Evolutionary conservation across 2,797 vertebrate genomes (phyloP), one percentile per base, ranked within the genome.

Genomic region (Brachymystax lenok): DNA sequence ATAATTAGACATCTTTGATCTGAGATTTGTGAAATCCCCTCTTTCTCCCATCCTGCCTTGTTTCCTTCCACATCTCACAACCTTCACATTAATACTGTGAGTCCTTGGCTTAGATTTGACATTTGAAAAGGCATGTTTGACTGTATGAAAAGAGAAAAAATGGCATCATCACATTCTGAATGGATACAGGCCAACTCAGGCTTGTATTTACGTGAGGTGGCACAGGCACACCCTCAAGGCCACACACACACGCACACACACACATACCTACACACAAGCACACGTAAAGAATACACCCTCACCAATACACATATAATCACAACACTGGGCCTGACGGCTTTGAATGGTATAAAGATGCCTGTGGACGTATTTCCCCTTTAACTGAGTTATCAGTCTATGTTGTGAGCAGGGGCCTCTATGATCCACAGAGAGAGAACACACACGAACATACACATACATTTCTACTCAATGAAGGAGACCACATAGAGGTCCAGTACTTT

Each of bases 1-100:
- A 96, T 97, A 97, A 98, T 98, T 96, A 97, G 96, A 95, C 95
- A 96, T 95, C 94, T 95, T 96, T 96, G 95, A 94, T 94, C 94
- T 95, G 94, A 79, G 93, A 96, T 96, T 96, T 97, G 91, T 93
- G 69, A 97, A 97, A 97, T 96, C 95, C 94, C 87, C 69, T 83
- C 79, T 89, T 91, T 90, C 85, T 88, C 76, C 83, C 79, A 2
- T 84, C 87, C 83, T 81, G 86, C 86, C 90, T 90, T 93, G 86
- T 92, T 93, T 89, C 88, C 86, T 78, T 76, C 86, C 88, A 88
- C 83, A 89, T 87, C 86, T 89, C 69, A 74, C 85, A 81, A 88
- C 88, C 88, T 80, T 80, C 76, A 69, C 68, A 46, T 85, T 92
- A 91, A 92, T 90, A 77, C 89, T 69, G 78, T 54, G 78, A 88